These are phyloP conservation scores for Matsumyia berberina DNA, from an alignment of 2,888 invertebrate species.

Conservation along the genomic window DNA sequence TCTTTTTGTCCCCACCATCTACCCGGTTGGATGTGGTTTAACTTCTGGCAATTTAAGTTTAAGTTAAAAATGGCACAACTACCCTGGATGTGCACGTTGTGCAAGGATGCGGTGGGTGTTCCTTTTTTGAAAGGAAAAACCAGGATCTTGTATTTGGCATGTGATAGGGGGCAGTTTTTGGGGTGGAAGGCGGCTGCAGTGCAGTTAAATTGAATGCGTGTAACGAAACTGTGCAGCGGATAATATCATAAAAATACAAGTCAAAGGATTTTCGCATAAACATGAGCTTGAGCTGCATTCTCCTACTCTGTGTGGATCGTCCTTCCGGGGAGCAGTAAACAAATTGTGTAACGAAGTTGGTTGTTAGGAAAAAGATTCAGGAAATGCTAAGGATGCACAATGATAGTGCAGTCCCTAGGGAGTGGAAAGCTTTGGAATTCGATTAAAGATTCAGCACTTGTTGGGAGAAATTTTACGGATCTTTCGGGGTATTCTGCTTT, in stretches of 20 bases:
- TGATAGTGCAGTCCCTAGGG: neutral
- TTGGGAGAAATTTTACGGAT: too few relatives aligned
- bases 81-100: slow-evolving; percentile 36
- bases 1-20: slow-evolving; percentile 29
- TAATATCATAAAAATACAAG: slow-evolving; percentile 53
- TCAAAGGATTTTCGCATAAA: slow-evolving; percentile 44
- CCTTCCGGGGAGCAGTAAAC: slow-evolving; percentile 11
- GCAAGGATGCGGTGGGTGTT: slow-evolving; percentile 7
- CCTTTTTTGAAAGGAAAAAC: neutral
- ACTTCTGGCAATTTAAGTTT: slow-evolving; percentile 74
- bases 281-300: neutral
- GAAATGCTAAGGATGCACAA: neutral
- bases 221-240: slow-evolving; percentile 49
- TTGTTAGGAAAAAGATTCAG: neutral
- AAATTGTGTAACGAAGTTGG: slow-evolving; percentile 7
- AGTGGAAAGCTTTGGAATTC: neutral
- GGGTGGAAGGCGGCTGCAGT: neutral
- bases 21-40: slow-evolving; percentile 59
- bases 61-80: slow-evolving; percentile 62
- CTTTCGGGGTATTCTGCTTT: too few relatives aligned
- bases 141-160: slow-evolving; percentile 38
- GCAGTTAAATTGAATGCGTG: slow-evolving; percentile 68
- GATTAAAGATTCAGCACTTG: neutral
- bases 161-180: slow-evolving; percentile 33
- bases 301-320: slow-evolving; percentile 5